Percentiles rank a stretch among this genome's conserved stretches.
Conservation (phyloP, 2,797 vertebrate species). For the Tachyglossus aculeatus region DNA sequence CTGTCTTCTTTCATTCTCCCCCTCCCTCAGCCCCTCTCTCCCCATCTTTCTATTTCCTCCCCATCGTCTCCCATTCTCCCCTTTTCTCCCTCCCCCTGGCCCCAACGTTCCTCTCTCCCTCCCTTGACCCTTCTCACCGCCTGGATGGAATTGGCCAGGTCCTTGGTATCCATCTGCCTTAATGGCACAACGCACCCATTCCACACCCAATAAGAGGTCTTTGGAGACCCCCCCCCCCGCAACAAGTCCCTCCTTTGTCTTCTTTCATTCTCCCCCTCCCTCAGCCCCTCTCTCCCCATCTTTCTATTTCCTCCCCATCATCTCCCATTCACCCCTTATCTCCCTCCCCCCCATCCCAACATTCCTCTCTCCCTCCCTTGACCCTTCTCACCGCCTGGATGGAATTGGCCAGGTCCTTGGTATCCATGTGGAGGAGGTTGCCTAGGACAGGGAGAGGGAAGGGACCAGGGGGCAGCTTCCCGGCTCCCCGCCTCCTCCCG, state of each 20-base stretch:
- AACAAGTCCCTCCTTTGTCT: not conserved
- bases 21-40: too few relatives aligned
- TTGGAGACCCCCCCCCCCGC: too few relatives aligned
- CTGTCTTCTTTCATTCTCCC: not conserved
- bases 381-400: constrained; percentile 67
- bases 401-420: constrained; percentile 31
- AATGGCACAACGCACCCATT: too few relatives aligned
- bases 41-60: not conserved
- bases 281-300: not conserved
- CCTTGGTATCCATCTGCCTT: constrained; percentile 21
- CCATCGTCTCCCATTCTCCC: too few relatives aligned
- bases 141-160: constrained; percentile 62
- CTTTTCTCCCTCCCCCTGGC: not conserved
- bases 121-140: constrained; percentile 50
- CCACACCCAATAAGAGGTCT: too few relatives aligned
- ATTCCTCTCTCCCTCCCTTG: not conserved
- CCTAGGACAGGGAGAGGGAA: constrained; percentile 81
- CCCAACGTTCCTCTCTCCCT: not conserved
- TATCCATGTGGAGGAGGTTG: constrained; percentile 68
- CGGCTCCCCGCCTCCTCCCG: not conserved
- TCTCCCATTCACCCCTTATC: too few relatives aligned
- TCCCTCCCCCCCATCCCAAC: not conserved
- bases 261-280: not conserved
- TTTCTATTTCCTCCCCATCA: fast-evolving
- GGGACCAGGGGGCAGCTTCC: constrained; percentile 80